phyloP scores from a whole-genome alignment of 2,797 vertebrate species.

The Lacerta viridis region DNA sequence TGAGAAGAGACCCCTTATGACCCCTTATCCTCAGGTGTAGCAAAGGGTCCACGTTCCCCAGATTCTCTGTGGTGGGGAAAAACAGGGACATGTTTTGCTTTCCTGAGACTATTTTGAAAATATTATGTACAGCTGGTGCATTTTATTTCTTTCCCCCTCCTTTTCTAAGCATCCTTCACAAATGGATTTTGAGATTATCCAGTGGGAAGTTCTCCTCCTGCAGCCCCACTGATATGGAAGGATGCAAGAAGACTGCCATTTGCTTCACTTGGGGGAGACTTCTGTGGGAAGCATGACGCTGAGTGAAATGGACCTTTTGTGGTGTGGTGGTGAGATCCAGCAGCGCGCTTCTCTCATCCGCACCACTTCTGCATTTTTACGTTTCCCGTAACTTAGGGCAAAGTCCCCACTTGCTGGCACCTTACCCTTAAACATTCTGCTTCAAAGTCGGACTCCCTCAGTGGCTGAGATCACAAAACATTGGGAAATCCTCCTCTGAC shows the following conservation, averaged over 20 bases:
- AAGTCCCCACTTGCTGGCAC: not conserved
- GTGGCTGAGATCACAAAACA: not conserved
- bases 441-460: not conserved
- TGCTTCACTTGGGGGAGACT: not conserved
- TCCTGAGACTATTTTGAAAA: not conserved
- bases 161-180: not conserved
- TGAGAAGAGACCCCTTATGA: not conserved
- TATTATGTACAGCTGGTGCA: not conserved
- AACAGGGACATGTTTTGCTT: not conserved
- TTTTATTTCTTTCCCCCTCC: fast-evolving
- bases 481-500: not conserved
- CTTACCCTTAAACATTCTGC: not conserved
- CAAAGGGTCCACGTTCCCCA: not conserved
- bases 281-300: too few relatives aligned
- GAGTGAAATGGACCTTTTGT: not conserved
- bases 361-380: too few relatives aligned
- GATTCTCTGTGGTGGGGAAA: not conserved
- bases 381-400: not conserved
- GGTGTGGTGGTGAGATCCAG: too few relatives aligned
- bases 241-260: not conserved
- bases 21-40: fast-evolving
- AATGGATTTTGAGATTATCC: not conserved
- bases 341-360: not conserved
- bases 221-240: not conserved
- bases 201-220: not conserved